phyloP scores from a whole-genome alignment of 2,888 invertebrate genomes.

The Cantharis rufa region DNA sequence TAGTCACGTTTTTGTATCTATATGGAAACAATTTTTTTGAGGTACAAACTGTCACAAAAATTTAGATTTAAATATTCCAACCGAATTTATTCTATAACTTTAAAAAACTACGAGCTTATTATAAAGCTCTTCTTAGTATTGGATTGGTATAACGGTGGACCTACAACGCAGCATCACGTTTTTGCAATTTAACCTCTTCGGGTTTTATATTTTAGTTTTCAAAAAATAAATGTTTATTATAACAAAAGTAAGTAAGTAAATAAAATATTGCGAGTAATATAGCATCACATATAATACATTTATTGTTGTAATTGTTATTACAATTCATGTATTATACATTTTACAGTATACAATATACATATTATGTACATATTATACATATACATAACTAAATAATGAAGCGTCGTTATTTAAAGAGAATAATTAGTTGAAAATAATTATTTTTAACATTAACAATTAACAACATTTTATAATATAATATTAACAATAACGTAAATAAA shows the following conservation, averaged over 20 bases:
- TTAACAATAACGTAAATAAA: no score
- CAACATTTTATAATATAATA: no score
- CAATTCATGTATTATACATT: no score
- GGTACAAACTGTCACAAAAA: background rate
- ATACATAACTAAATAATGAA: no score
- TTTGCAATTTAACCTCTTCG: background rate
- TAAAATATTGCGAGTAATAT: background rate
- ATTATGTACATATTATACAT: no score
- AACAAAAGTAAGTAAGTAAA: background rate
- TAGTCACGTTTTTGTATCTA: background rate
- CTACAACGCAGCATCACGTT: background rate
- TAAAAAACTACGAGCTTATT: background rate
- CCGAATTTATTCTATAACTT: background rate
- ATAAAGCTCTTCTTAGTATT: background rate
- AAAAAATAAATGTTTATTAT: background rate
- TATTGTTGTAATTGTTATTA: background rate
- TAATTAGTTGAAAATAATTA: no score
- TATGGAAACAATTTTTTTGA: background rate
- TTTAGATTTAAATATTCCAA: background rate
- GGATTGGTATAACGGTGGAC: background rate
- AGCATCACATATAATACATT: background rate
- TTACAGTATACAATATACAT: no score
- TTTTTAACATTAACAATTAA: no score
- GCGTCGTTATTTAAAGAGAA: no score
- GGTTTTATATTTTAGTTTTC: background rate